Conservation (phyloP, 2,797 vertebrate genomes). For the Chromobotia macracanthus region DNA sequence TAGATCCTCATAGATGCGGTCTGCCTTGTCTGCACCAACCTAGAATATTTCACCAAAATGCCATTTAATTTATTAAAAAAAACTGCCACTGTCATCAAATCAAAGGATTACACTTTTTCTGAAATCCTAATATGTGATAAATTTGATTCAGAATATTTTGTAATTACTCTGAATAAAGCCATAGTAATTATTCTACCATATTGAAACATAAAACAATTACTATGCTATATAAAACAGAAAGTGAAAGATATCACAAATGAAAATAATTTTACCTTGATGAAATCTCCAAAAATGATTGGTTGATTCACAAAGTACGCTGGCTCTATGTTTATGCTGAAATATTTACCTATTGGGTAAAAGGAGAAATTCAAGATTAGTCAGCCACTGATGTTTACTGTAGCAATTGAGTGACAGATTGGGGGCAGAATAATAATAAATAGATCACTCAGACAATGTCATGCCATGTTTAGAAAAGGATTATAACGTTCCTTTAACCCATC, state of each 20-base stretch:
- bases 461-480: background rate
- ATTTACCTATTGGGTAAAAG: conserved; percentile 75
- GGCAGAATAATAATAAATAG: conserved; percentile 10
- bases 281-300: conserved; percentile 87
- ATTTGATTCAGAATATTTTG: background rate
- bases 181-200: background rate
- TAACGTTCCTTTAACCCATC: background rate
- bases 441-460: conserved; percentile 19
- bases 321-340: conserved; percentile 81
- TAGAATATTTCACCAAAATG: conserved; percentile 33
- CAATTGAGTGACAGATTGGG: conserved; percentile 23
- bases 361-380: background rate
- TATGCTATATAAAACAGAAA: background rate
- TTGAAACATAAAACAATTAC: background rate
- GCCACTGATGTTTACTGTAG: conserved; percentile 2
- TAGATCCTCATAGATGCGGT: conserved; percentile 82
- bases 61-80: background rate
- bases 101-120: background rate
- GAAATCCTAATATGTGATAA: too few relatives aligned
- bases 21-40: conserved; percentile 76
- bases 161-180: background rate
- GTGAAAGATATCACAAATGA: conserved; percentile 6
- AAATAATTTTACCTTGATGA: conserved; percentile 77
- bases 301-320: conserved; percentile 78
- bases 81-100: background rate